phyloP scores from a whole-genome alignment of 2,888 invertebrate genomes.

The Maniola hyperantus region DNA sequence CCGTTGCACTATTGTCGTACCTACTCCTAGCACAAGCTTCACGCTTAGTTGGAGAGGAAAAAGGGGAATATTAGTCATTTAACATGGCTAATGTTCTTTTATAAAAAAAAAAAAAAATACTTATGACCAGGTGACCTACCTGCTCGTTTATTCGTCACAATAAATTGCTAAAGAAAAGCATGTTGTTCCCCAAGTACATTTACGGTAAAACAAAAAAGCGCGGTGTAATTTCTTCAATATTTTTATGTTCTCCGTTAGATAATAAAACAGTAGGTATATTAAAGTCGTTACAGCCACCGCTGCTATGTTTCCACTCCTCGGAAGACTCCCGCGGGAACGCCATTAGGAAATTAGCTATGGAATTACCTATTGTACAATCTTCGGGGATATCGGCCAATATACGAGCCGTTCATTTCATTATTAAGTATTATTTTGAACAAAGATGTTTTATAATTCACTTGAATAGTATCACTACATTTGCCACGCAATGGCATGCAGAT shows the following conservation, averaged over 20 bases:
- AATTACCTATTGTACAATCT: constrained; percentile 47
- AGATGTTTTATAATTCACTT: no score
- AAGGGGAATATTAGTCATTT: no score
- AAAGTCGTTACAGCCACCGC: constrained; percentile 16
- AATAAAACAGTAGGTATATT: constrained; percentile 14
- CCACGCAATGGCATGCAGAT: no score
- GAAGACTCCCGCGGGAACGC: constrained; percentile 41
- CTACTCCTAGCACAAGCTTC: no score
- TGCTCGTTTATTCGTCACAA: no score
- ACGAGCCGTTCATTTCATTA: constrained; percentile 27
- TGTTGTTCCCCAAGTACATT: not conserved
- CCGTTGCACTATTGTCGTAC: no score
- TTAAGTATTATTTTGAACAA: not conserved
- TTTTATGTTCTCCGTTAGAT: not conserved
- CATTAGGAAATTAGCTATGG: constrained; percentile 63
- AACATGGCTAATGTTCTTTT: no score
- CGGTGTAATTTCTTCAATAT: not conserved
- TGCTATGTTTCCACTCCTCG: constrained; percentile 24
- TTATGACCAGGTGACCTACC: no score
- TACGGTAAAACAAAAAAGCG: not conserved
- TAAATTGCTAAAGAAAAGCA: no score
- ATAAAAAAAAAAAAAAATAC: no score
- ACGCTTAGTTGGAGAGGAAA: no score
- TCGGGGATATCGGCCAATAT: constrained; percentile 35
- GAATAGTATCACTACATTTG: no score